Percentiles rank a stretch among this genome's conserved stretches.
These are phyloP conservation scores for Nannospalax galili DNA, from an alignment of 2,113 vertebrate genomes.

Conservation along the genomic window DNA sequence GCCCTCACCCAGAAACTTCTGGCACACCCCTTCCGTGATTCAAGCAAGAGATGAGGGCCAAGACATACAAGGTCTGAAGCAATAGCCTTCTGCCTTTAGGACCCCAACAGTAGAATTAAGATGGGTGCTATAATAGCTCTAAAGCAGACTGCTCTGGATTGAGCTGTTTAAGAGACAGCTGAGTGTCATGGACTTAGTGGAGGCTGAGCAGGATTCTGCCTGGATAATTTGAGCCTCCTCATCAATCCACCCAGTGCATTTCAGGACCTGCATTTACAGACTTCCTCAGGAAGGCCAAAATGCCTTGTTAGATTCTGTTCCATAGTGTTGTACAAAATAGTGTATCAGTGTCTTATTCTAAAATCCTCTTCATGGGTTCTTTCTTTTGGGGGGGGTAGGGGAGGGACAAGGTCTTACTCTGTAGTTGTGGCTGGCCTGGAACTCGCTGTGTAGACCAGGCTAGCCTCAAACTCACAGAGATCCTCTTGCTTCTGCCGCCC, in stretches of 20 bases:
- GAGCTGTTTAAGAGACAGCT: background rate
- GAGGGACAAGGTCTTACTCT: no score
- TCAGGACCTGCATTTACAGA: background rate
- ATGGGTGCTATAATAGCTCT: background rate
- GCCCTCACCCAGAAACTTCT: background rate
- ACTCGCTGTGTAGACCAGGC: background rate
- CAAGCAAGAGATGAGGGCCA: background rate
- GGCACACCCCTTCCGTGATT: background rate
- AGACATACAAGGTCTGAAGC: background rate
- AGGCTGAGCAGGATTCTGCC: background rate
- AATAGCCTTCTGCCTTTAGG: background rate
- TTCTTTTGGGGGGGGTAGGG: background rate
- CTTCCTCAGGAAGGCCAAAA: background rate
- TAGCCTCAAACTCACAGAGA: background rate
- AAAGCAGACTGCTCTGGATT: constrained; percentile 8
- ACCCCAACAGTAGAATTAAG: background rate
- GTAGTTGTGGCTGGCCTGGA: no score
- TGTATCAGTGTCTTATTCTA: background rate
- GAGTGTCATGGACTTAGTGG: background rate
- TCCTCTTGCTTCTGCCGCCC: background rate
- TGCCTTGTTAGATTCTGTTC: background rate
- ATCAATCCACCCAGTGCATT: background rate
- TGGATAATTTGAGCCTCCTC: background rate
- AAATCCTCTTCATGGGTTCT: background rate
- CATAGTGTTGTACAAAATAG: background rate